These are phyloP conservation scores for Euwallacea similis DNA, from an alignment of 1,140 invertebrate genomes.

Conservation along the genomic window DNA sequence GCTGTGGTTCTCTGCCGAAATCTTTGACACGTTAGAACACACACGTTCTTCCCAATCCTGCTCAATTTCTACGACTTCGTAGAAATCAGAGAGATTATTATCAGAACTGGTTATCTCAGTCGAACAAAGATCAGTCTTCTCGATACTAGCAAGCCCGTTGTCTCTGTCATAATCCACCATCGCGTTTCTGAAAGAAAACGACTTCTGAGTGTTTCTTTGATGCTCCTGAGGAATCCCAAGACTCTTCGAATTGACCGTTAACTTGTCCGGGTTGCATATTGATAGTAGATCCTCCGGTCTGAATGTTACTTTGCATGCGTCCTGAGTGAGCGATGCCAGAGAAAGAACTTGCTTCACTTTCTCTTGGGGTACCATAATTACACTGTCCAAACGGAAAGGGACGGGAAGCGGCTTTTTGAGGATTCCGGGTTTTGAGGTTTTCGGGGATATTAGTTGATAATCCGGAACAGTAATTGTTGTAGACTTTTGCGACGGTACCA, in stretches of 20 bases:
- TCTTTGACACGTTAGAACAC: neutral
- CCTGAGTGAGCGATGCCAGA: neutral
- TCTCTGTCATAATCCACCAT: slow-evolving; percentile 32
- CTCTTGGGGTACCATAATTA: slow-evolving; percentile 13
- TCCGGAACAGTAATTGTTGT: too few relatives aligned
- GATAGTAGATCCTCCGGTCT: neutral
- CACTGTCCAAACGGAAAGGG: slow-evolving; percentile 7
- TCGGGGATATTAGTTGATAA: too few relatives aligned
- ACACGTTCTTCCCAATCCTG: neutral
- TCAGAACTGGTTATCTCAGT: slow-evolving; percentile 5
- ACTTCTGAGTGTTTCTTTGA: neutral
- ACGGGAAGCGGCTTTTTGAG: neutral
- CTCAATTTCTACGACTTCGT: neutral
- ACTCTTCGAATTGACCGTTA: too few relatives aligned
- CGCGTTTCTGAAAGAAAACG: slow-evolving; percentile 3
- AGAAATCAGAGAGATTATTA: neutral
- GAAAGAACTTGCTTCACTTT: slow-evolving; percentile 18
- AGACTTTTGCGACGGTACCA: too few relatives aligned
- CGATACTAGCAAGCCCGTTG: slow-evolving; percentile 7
- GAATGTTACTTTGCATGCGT: neutral
- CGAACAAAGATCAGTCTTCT: slow-evolving; percentile 26
- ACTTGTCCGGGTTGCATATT: slow-evolving; percentile 3
- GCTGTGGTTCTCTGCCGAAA: neutral
- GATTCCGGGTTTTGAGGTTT: too few relatives aligned
- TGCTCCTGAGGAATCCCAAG: too few relatives aligned